Evolutionary conservation across 1,140 invertebrate genomes (phyloP), one percentile per base, ranked within the genome.

Genomic region (Sarcophaga peregrina): DNA sequence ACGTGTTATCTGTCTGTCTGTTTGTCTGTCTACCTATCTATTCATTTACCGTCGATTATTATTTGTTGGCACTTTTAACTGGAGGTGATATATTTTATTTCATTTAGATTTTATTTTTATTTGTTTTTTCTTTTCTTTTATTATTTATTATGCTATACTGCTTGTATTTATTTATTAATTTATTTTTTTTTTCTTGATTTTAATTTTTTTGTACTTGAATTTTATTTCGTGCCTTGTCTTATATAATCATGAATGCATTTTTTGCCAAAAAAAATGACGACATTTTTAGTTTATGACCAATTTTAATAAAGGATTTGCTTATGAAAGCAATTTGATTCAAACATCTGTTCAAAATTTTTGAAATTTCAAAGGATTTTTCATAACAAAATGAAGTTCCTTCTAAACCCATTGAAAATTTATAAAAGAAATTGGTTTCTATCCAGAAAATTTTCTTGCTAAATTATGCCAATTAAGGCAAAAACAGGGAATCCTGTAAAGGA

Each of bases 211-310:
- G 47, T 25, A 47, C 37, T 17, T 50, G 76, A 48, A 50, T 20
- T 15, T 46, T 20, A 17, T 37, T 74, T 45, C n/a, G 8, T 74
- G 20, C 25, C 73, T 45, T 62, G 54, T 82, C 84, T 74, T 83
- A 73, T 13, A 82, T 85, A 46, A 83, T 78, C 83, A 78, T 84
- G 58, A 45, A 52, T 81, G 48, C 17, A 25, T 11, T 11, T 76
- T 76, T 76, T 76, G 74, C 74, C 47, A 20, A 76, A 76, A 58
- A 13, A n/a, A 58, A 68, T 68, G 62, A 68, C 62, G 62, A 68
- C 62, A 68, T 68, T 68, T 37, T 68, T 9, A 68, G 20, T 68
- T n/a, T 68, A 20, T 68, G 62, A 68, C 54, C 73, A 47, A 75
- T 13, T 8, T 20, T 25, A 48, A 17, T 82, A 75, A 68, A 68